phyloP scores from a whole-genome alignment of 2,797 vertebrate species.

The Clarias fuscus region DNA sequence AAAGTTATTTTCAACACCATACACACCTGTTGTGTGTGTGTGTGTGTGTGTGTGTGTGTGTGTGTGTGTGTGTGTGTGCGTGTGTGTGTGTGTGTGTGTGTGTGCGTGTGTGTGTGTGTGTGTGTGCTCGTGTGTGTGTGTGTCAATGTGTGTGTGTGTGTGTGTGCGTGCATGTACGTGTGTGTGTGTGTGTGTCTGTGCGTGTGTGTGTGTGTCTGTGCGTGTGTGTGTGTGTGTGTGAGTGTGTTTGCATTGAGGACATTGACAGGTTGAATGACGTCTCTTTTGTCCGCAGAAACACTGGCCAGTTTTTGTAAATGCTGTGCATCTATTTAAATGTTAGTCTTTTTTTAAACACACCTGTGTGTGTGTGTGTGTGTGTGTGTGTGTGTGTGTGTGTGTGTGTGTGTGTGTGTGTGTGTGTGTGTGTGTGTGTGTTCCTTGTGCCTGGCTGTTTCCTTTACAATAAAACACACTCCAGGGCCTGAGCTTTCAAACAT shows the following conservation, averaged over 20 bases:
- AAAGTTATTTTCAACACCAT: neutral
- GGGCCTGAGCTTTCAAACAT: neutral
- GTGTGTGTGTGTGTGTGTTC: constrained; percentile 3
- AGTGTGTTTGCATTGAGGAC: neutral
- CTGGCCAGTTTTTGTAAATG: neutral
- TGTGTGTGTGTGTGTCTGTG: too few species aligned
- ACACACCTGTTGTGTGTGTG: neutral
- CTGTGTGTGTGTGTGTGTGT: neutral
- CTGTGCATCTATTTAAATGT: neutral
- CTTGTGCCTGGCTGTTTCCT: neutral
- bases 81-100: neutral
- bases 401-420: neutral
- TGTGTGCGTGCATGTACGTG: neutral
- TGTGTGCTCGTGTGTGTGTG: too few species aligned
- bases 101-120: too few species aligned
- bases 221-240: neutral
- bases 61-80: neutral
- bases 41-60: too few species aligned
- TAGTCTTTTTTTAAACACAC: neutral
- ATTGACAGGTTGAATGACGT: neutral
- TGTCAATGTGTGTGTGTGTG: neutral
- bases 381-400: neutral
- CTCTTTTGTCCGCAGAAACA: neutral
- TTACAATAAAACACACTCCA: neutral
- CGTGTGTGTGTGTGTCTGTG: too few species aligned